phyloP scores from a whole-genome alignment of 1,140 invertebrate species.

The Andricus grossulariae region DNA sequence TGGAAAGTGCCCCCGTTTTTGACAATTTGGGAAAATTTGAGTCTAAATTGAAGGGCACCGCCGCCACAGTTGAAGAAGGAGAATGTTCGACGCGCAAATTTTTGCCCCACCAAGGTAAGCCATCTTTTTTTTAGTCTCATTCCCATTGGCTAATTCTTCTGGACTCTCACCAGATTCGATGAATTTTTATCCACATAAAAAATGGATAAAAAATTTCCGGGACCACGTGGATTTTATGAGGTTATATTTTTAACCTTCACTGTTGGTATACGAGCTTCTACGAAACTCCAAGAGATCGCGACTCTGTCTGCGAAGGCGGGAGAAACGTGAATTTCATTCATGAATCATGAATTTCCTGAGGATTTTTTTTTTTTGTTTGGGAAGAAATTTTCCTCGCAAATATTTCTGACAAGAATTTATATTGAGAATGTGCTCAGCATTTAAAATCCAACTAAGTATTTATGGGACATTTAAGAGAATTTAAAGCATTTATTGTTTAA shows the following conservation, averaged over 20 bases:
- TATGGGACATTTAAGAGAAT: no score
- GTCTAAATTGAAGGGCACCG: slow-evolving; percentile 60
- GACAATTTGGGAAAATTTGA: slow-evolving; percentile 81
- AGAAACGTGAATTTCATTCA: slow-evolving; percentile 8
- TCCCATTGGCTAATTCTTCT: background rate
- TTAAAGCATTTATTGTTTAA: no score
- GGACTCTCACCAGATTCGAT: slow-evolving; percentile 22
- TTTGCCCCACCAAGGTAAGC: slow-evolving; percentile 74
- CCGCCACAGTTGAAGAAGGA: slow-evolving; percentile 45
- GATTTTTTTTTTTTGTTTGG: no score
- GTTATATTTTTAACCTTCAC: background rate
- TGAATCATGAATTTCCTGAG: background rate
- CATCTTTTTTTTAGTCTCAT: slow-evolving; percentile 18
- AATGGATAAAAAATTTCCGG: background rate
- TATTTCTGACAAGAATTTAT: background rate
- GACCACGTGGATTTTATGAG: background rate
- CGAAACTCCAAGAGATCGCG: background rate
- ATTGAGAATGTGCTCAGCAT: no score
- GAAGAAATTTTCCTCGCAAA: no score
- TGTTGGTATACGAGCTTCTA: background rate
- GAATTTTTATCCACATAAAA: background rate
- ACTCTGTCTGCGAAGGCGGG: background rate
- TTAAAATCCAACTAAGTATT: no score
- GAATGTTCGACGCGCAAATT: slow-evolving; percentile 56
- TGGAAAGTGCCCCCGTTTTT: slow-evolving; percentile 76